A percentile compares a stretch with the other conserved stretches of the same genome.
Conservation (phyloP, 2,888 invertebrate species). For the Pheosia tremula region DNA sequence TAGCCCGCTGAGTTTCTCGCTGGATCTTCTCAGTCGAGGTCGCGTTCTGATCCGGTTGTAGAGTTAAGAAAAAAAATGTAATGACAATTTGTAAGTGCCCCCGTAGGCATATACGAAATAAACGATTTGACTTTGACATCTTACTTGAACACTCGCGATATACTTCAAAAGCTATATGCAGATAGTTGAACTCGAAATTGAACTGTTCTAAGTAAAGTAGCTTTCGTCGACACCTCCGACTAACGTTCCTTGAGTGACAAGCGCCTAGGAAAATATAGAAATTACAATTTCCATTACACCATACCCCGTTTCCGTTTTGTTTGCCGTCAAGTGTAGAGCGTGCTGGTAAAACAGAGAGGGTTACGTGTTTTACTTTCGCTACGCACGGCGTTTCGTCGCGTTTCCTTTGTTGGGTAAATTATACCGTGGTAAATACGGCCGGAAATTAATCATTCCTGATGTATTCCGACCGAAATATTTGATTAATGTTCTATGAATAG, state of each 20-base stretch:
- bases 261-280: constrained; percentile 21
- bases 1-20: too few relatives aligned
- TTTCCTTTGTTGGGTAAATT: constrained; percentile 55
- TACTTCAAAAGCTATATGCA: too few relatives aligned
- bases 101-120: too few relatives aligned
- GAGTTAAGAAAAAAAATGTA: too few relatives aligned
- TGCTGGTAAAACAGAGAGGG: constrained; percentile 53
- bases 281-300: constrained; percentile 31
- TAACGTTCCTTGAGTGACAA: neutral
- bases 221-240: neutral
- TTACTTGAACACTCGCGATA: too few relatives aligned
- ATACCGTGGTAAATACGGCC: constrained; percentile 44
- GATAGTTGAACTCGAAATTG: too few relatives aligned
- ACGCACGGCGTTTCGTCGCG: constrained; percentile 41
- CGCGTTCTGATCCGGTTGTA: too few relatives aligned
- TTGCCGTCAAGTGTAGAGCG: constrained; percentile 49
- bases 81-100: too few relatives aligned
- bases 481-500: neutral
- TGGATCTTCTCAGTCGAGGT: too few relatives aligned
- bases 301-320: constrained; percentile 38
- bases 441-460: constrained; percentile 53
- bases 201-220: neutral
- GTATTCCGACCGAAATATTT: constrained; percentile 5
- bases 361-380: constrained; percentile 46
- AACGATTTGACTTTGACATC: too few relatives aligned